Conservation (phyloP, 2,888 invertebrate species). For the Watsonalla cultraria region DNA sequence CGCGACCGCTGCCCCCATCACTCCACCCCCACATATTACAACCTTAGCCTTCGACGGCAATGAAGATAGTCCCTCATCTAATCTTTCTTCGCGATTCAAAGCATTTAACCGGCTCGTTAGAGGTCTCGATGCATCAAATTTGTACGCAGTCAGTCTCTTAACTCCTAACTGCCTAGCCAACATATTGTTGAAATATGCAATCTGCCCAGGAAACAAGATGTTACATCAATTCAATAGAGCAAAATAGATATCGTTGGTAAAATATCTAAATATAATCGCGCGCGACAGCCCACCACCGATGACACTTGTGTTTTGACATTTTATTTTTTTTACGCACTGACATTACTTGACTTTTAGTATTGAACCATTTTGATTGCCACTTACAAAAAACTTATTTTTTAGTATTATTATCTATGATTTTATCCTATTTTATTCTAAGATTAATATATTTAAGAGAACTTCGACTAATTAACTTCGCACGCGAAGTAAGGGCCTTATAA, state of each 20-base stretch:
- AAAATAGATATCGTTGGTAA: conserved; percentile 18
- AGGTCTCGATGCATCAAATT: conserved; percentile 22
- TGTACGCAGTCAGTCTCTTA: conserved; percentile 13
- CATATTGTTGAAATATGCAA: conserved; percentile 19
- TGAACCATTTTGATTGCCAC: conserved; percentile 1
- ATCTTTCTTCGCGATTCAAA: conserved; percentile 50
- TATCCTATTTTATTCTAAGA: too few species aligned
- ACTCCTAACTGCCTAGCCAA: conserved; percentile 31
- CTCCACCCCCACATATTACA: conserved; percentile 94
- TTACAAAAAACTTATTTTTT: background rate
- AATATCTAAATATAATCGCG: conserved; percentile 26
- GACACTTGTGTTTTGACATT: conserved; percentile 12
- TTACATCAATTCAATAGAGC: conserved; percentile 7
- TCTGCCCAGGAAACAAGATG: background rate
- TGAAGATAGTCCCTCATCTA: conserved; percentile 49
- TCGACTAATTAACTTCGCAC: too few species aligned
- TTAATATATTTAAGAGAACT: too few species aligned
- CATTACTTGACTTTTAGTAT: too few species aligned
- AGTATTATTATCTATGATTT: too few species aligned
- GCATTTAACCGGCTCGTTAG: conserved; percentile 44
- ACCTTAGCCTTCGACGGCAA: conserved; percentile 80
- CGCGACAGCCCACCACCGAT: conserved; percentile 5
- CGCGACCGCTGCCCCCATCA: conserved; percentile 94
- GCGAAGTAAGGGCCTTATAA: too few species aligned
- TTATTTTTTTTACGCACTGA: background rate